These are phyloP conservation scores for Megaceryle maxima DNA, from an alignment of 2,113 vertebrate species.

Conservation along the genomic window DNA sequence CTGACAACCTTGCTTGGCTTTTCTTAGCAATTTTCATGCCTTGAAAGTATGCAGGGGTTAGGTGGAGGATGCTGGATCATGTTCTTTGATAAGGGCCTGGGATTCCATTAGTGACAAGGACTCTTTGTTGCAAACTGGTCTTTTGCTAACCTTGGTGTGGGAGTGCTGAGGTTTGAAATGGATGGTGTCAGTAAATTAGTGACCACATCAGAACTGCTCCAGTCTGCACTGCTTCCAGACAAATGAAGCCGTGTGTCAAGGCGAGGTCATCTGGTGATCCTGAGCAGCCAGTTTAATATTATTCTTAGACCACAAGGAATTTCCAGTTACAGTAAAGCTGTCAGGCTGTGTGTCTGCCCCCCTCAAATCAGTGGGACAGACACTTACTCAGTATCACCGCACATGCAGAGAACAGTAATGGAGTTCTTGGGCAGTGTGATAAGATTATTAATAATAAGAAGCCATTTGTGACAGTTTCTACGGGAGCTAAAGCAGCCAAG, in stretches of 20 bases:
- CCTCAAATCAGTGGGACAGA: not conserved
- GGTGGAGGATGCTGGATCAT: not conserved
- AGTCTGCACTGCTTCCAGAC: not conserved
- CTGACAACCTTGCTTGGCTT: not conserved
- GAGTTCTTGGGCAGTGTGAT: not conserved
- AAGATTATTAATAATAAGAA: not conserved
- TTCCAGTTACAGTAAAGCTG: slow-evolving; percentile 25
- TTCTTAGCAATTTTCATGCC: not conserved
- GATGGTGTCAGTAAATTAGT: not conserved
- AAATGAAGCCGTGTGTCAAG: not conserved
- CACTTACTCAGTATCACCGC: not conserved
- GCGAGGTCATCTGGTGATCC: not conserved
- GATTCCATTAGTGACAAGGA: not conserved
- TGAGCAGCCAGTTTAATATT: slow-evolving; percentile 8
- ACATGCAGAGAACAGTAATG: not conserved
- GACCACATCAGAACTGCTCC: not conserved
- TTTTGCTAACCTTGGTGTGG: not conserved
- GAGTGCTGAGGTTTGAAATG: not conserved
- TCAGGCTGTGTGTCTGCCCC: not conserved
- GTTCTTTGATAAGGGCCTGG: not conserved
- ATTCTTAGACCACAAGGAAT: slow-evolving; percentile 37
- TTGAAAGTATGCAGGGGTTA: not conserved
- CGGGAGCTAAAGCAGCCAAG: not conserved
- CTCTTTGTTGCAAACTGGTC: not conserved
- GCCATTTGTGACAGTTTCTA: not conserved